Evolutionary conservation across 1,140 invertebrate species (phyloP).

Genomic region (Coptotermes formosanus): DNA sequence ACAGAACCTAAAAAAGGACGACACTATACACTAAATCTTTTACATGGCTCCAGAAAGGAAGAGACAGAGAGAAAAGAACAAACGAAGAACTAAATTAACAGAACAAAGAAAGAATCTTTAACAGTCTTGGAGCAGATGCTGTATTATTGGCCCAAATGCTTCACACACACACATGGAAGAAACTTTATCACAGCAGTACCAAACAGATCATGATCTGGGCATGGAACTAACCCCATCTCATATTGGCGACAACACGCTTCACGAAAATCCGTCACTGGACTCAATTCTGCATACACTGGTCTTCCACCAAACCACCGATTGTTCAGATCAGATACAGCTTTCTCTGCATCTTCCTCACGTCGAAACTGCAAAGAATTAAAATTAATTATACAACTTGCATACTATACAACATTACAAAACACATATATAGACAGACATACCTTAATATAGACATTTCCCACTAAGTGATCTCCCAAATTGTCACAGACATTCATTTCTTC

Average conservation of each 20-base stretch:
- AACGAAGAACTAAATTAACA: no score
- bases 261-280: slow-evolving; percentile 97
- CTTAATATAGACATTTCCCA: slow-evolving; percentile 98
- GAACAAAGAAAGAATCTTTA: no score
- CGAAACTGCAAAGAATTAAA: slow-evolving; percentile 67
- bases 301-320: slow-evolving; percentile 98
- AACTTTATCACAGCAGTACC: no score
- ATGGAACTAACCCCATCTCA: slow-evolving; percentile 78
- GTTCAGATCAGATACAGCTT: slow-evolving; percentile 93
- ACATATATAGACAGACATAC: slow-evolving; percentile 48
- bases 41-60: no score
- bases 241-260: slow-evolving; percentile 99
- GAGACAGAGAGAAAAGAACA: no score
- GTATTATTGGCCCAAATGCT: no score
- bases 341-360: slow-evolving; percentile 97
- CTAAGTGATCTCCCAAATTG: slow-evolving; percentile 96
- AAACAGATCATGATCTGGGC: no score
- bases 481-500: slow-evolving; percentile 99
- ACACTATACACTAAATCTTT: no score
- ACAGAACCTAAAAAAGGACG: no score
- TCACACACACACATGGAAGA: no score
- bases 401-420: neutral
- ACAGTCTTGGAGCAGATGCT: no score
- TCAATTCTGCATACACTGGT: slow-evolving; percentile 97
- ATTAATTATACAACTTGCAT: slow-evolving; percentile 36